Evolutionary conservation across 1,140 invertebrate species (phyloP).

Genomic region (Rhopalosiphum maidis): DNA sequence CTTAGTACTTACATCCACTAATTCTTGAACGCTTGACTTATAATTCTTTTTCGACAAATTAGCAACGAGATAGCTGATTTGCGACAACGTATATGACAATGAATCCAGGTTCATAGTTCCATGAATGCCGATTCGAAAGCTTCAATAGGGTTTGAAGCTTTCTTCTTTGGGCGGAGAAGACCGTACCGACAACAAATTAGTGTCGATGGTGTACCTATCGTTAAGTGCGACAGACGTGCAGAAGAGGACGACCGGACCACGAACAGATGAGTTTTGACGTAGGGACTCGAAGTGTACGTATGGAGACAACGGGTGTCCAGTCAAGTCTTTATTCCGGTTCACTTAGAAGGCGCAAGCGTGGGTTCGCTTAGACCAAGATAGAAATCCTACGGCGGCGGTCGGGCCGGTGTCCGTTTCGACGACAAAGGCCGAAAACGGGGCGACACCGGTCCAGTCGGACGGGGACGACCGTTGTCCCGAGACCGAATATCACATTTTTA

Average conservation of each 20-base stretch:
- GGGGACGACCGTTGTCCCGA: conserved; percentile 16
- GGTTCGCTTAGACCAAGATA: not conserved
- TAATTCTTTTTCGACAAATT: conserved; percentile 96
- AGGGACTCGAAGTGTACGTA: not conserved
- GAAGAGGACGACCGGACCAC: not conserved
- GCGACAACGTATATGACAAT: conserved; percentile 95
- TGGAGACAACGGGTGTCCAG: not conserved
- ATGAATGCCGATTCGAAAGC: conserved; percentile 82
- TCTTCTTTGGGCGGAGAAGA: conserved; percentile 64
- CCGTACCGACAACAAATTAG: not conserved
- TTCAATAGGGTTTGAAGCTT: conserved; percentile 86
- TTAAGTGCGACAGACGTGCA: not conserved
- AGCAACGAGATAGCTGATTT: conserved; percentile 95
- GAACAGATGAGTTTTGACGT: not conserved
- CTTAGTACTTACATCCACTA: conserved; percentile 77
- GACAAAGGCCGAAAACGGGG: not conserved
- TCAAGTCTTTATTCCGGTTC: not conserved
- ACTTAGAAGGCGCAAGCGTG: not conserved
- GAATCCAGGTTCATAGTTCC: conserved; percentile 99
- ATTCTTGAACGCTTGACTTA: conserved; percentile 83
- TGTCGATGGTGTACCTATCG: not conserved
- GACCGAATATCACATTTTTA: not conserved
- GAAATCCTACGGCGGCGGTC: not conserved
- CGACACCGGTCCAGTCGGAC: not conserved
- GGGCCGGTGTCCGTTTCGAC: not conserved